Conservation (phyloP, 2,113 vertebrate species). For the Colius striatus region DNA sequence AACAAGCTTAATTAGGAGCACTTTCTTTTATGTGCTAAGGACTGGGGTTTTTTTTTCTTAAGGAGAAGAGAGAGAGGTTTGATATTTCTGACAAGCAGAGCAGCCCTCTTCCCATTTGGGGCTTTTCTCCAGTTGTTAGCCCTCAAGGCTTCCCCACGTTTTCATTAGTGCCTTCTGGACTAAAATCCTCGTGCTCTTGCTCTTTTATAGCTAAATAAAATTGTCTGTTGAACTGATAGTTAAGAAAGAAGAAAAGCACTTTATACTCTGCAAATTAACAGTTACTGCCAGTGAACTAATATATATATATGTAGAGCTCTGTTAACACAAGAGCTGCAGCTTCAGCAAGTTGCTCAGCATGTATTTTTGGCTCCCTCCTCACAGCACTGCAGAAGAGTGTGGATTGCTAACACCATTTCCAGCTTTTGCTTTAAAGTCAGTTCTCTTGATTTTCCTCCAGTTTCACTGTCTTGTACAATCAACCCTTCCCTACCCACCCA, state of each 20-base stretch:
- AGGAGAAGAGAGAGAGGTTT: not conserved
- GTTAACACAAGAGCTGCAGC: not conserved
- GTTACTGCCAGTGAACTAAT: not conserved
- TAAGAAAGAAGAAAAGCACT: not conserved
- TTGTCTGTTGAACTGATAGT: not conserved
- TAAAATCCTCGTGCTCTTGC: not conserved
- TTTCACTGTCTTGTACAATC: not conserved
- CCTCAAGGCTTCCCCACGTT: not conserved
- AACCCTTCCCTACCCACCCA: not conserved
- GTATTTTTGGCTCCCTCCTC: not conserved
- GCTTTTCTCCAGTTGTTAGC: not conserved
- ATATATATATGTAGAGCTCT: not conserved
- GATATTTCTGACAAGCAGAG: not conserved
- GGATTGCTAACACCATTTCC: not conserved
- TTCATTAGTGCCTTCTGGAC: not conserved
- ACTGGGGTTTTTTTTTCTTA: not conserved
- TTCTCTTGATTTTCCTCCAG: not conserved
- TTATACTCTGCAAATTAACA: not conserved
- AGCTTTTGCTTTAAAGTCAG: not conserved
- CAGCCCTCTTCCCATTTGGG: not conserved
- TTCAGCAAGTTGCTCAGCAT: not conserved
- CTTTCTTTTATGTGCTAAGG: not conserved
- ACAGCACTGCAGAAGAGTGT: not conserved
- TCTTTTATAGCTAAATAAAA: not conserved
- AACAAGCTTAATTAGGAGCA: conserved; percentile 32